Base-by-base conservation (phyloP, 2,797 vertebrate species). In the Emys orbicularis region DNA sequence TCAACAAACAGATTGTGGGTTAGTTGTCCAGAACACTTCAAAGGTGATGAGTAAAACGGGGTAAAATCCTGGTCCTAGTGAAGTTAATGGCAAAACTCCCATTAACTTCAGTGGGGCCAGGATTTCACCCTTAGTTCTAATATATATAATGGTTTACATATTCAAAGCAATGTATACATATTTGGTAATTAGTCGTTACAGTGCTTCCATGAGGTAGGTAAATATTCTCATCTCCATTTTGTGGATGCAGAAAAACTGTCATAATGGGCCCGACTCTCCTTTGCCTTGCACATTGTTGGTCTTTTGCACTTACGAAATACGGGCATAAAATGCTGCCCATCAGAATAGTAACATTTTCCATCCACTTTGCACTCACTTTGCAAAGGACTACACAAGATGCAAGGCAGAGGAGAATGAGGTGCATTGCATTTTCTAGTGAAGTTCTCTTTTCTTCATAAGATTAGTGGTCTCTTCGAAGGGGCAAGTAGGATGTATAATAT, bases 381-480 rank as follows among this genome's bases (percentile, higher is more conserved):
- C 47, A 29, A 44, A 76, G 6, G 74, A 74, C 41, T 76, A 27
- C 25, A 29, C 74, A 76, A 68, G 65, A 12, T 37, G 65, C 65
- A 68, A 76, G 44, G 41, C 41, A 76, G 7, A 76, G 41, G 41
- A 76, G 13, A 27, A 76, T 44, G 74, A 76, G 15, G 12, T 47
- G 5, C 41, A 44, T 41, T 74, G 84, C 89, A 31, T 95, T 97
- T 97, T 96, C 86, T 96, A 81, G 95, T 97, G 95, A 83, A 53
- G 50, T 90, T 84, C 47, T 74, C 37, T 47, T 31, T 87, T 49
- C 79, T 88, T 10, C 86, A 54, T 83, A 84, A 96, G 77, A 94
- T 85, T 96, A 91, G 91, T 95, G 59, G 92, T 92, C 90, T 96
- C 96, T 94, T 90, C 68, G 65, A 94, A 97, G 96, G 87, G 79